phyloP scores from a whole-genome alignment of 2,113 vertebrate genomes.

The Micromys minutus region DNA sequence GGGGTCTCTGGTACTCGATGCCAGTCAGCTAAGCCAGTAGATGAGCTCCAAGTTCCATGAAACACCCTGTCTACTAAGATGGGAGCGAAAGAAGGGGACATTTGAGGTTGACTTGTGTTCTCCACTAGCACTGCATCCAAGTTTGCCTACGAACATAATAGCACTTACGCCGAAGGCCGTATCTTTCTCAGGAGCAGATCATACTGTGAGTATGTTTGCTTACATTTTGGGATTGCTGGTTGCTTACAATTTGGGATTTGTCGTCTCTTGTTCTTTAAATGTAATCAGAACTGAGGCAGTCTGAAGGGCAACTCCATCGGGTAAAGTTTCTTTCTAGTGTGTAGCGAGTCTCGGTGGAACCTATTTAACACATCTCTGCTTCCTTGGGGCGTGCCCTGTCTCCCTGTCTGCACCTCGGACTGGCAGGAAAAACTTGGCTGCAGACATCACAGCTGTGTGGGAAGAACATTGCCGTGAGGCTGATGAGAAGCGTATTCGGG shows the following conservation, averaged over 20 bases:
- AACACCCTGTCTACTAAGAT: neutral
- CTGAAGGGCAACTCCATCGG: neutral
- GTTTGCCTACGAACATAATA: neutral
- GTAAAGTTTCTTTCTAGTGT: neutral
- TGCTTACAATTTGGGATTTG: neutral
- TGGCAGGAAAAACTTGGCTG: conserved; percentile 32
- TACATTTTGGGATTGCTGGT: too few relatives aligned
- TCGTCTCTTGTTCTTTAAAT: neutral
- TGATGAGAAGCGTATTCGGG: conserved; percentile 68
- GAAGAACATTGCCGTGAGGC: neutral
- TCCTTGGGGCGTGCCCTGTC: conserved; percentile 14
- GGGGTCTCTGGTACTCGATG: neutral
- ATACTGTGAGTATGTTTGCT: neutral
- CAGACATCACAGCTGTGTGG: conserved; percentile 37
- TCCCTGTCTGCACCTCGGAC: neutral
- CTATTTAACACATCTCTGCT: neutral
- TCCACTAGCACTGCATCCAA: neutral
- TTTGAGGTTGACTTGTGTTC: too few relatives aligned
- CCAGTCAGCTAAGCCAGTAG: neutral
- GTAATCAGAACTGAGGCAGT: neutral
- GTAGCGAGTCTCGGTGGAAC: neutral
- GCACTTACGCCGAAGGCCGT: neutral
- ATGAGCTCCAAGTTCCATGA: neutral
- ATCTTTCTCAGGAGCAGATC: neutral
- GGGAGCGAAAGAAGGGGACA: neutral